Base-by-base conservation (phyloP, 2,113 vertebrate species). In the Atractosteus spatula region DNA sequence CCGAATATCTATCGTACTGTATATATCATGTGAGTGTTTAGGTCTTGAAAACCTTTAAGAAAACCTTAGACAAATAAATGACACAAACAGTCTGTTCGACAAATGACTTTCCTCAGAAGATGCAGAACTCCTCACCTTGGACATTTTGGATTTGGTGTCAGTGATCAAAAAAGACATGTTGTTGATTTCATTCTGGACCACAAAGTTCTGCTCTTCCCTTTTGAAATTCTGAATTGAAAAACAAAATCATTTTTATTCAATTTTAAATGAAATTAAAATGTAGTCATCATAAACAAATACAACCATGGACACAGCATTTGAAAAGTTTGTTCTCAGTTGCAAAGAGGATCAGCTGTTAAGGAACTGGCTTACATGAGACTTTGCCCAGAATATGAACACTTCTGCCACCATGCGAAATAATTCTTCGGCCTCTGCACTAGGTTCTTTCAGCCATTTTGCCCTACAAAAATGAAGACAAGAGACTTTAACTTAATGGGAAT, bases 181-280 rank as follows among this genome's bases (percentile, higher is more conserved):
- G 90, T 99, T 98, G 88, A 99, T 99, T 88, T 99, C 97, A 82
- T 99, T 99, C 86, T 97, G 96, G 55, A 99, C 95, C 70, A 99
- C 97, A 62, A 99, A 98, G 80, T 99, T 99, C 85, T 98, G 97
- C 59, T 99, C 97, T 82, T 99, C 97, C 65, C 97, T 92, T 86
- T 98, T 99, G 87, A 99, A 99, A 89, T 99, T 99, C 97, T 99
- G 81, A 0, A 74, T 51, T 67, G 5, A 29, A 44, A 51, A 51
- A 29, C 7, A 67, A 51, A 41, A 67, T 13, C 2, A 6, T 43
- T n/a, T 3, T 8, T 44, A 2, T 2, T 41, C 17, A 67, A 66
- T 29, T 3, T n/a, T 4, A 14, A 59, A 59, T 13, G 29, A 29
- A 59, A 59, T 59, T 14, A 59, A 59, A 63, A 0, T 2, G 71